These are phyloP conservation scores for Eulemur macaco DNA, from an alignment of 2,113 vertebrate genomes.

Conservation along the genomic window DNA sequence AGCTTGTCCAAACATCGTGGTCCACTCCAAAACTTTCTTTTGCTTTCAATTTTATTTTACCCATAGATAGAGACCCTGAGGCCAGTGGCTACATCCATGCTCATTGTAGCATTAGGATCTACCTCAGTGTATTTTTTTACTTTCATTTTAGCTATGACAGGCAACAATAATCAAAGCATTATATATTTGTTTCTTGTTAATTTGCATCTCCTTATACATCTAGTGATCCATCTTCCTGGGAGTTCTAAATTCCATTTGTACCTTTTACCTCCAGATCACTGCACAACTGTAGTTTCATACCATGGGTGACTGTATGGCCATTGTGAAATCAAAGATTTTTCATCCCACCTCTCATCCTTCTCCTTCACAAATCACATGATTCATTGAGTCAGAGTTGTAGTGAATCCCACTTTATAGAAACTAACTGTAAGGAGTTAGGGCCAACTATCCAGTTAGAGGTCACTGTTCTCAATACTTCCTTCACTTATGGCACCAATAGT, in stretches of 20 bases:
- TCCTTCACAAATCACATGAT: background rate
- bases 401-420: background rate
- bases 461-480: background rate
- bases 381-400: background rate
- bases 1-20: background rate
- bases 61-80: background rate
- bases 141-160: background rate
- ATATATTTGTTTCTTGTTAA: background rate
- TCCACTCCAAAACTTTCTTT: background rate
- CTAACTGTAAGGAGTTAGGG: background rate
- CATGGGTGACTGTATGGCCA: background rate
- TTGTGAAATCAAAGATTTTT: background rate
- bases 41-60: background rate
- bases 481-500: background rate
- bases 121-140: background rate
- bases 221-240: background rate
- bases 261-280: background rate
- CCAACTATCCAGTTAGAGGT: background rate
- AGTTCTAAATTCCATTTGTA: background rate
- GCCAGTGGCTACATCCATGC: background rate
- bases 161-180: background rate
- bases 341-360: background rate
- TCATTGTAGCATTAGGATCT: background rate
- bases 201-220: background rate
- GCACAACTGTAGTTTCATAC: background rate